Percentiles rank a stretch among this genome's conserved stretches.
phyloP scores from a whole-genome alignment of 23 tunicate species.

The Styela clava region DNA sequence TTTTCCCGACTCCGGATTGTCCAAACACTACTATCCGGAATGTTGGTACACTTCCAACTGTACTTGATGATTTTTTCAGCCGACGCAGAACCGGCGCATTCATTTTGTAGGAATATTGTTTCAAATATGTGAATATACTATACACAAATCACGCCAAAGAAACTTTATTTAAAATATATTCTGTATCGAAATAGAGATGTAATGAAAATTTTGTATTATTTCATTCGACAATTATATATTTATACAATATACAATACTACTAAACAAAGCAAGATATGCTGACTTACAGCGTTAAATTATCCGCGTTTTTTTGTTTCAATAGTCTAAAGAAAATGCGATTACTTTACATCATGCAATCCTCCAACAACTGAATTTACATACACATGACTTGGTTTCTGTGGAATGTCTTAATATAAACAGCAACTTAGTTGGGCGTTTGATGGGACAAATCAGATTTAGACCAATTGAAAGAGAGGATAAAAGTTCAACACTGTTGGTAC shows the following conservation, averaged over 20 bases:
- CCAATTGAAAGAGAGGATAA: background rate
- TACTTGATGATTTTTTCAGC: conserved; percentile 21
- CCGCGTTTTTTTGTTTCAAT: too few species aligned
- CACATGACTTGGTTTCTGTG: background rate
- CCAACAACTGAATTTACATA: too few species aligned
- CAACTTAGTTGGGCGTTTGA: background rate
- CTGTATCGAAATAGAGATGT: background rate
- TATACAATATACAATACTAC: too few species aligned
- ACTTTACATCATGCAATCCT: too few species aligned
- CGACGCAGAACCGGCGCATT: conserved; percentile 44
- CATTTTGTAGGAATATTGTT: background rate
- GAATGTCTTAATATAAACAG: background rate
- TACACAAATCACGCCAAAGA: background rate
- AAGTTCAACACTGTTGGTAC: background rate
- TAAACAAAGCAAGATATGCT: too few species aligned
- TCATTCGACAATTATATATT: too few species aligned
- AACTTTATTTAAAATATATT: background rate
- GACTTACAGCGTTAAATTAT: too few species aligned
- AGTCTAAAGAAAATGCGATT: too few species aligned
- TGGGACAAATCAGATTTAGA: background rate
- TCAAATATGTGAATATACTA: too few species aligned
- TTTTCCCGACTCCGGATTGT: conserved; percentile 81
- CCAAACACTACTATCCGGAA: conserved; percentile 83
- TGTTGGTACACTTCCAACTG: conserved; percentile 13
- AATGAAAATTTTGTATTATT: background rate